Base-by-base conservation (phyloP, 2,888 invertebrate species). In the Laspeyria flexula region DNA sequence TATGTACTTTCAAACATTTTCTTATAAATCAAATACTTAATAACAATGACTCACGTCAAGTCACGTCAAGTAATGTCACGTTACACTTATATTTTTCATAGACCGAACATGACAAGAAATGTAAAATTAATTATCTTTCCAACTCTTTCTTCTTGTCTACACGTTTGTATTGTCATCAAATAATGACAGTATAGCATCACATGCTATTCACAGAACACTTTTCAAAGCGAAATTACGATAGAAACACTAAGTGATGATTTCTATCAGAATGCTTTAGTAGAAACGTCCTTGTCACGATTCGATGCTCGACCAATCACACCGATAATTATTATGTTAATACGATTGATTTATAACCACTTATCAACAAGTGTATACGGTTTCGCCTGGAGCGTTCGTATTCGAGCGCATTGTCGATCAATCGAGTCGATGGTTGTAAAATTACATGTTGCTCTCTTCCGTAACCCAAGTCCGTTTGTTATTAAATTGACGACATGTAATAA, bases 401-500 rank as follows among this genome's bases (percentile, higher is more conserved):
- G 73, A 77, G 69, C 69, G 73, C 70, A 77, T 79, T 82, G 79
- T 79, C 79, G 79, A 75, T 77, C 76, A 75, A 79, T 78, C 75
- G 72, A 77, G 60, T 77, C 60, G 72, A 68, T 78, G 60, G 71
- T 65, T 71, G 68, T 73, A 50, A 85, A 88, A 90, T 89, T 88
- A 86, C 75, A 86, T 57, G 85, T 83, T 85, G 60, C 70, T 73
- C 73, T 82, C 72, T 83, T 81, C 80, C 77, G 78, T 80, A 77
- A 81, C 77, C 71, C 70, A 70, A 54, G 69, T 77, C 63, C 77
- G 79, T 81, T 84, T 80, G 77, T 80, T 81, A 79, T 81, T 77
- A 77, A 81, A 77, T 78, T 76, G 78, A 79, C 75, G 85, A 85
- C 80, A 79, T 66, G 71, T 86, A 88, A 88, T 87, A 79, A 84